Evolutionary conservation across 92 coral and sea anemone genomes (phyloP), one percentile per base, ranked within the genome.

Genomic region (Zoanthus solanderi): DNA sequence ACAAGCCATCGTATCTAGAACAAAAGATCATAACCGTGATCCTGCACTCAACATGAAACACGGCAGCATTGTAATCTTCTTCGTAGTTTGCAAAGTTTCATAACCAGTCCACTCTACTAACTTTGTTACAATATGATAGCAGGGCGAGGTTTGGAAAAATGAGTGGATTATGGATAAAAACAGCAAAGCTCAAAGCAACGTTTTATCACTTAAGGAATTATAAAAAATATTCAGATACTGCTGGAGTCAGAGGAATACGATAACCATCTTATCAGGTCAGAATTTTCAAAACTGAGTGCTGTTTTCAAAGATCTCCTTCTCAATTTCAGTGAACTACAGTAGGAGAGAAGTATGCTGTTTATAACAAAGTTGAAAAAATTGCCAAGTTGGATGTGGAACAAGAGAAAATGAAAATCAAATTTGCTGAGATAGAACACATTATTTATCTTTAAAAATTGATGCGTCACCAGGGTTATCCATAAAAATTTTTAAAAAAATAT

Each of bases 141-240:
- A 75, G 78, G 44, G 57, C 60, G 78, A 75, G 78, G 78, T 75
- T 75, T 32, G 16, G 15, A 31, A 7, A 32, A n/a, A 72, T 72
- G 50, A 72, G 76, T 15, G 76, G 76, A 72, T 31, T 72, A 31
- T 32, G 52, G 76, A 72, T 13, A 31, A 72, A 37, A 72, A 72
- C 48, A 34, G 76, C 76, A 10, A 72, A 37, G 28, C 1, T 48
- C 9, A 72, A 72, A 23, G 76, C 50, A 1, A 9, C 53, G 9
- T 72, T 72, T 72, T 72, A 72, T 72, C 76, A 48, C 15, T 72
- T 72, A 7, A 72, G 9, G 28, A 72, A 34, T 72, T 0, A 23
- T 23, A 23, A 23, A 23, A 23, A 23, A 72, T 72, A 72, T 72
- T 72, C 52, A 72, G 50, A 32, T 16, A 72, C 15, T 72, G 50